Evolutionary conservation across 1,140 invertebrate genomes (phyloP).

Genomic region (Lasioglossum baleicum): DNA sequence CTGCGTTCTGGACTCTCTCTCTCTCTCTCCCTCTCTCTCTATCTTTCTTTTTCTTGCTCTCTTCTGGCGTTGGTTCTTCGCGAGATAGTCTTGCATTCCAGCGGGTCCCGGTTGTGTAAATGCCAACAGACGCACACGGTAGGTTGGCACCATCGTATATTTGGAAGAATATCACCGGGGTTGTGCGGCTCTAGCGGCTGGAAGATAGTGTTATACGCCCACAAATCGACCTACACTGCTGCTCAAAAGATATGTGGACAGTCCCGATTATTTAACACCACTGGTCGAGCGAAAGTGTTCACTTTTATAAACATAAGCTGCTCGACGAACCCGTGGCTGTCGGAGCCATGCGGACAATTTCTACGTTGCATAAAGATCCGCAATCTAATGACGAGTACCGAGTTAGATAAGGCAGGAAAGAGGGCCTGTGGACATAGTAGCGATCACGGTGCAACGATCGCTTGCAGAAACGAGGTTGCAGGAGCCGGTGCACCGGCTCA

Average conservation of each 20-base stretch:
- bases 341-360: too few relatives aligned
- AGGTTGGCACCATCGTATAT: constrained; percentile 55
- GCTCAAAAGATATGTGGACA: too few relatives aligned
- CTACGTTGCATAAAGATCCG: too few relatives aligned
- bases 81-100: constrained; percentile 53
- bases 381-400: too few relatives aligned
- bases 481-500: background rate
- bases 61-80: constrained; percentile 2
- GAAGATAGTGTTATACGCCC: constrained; percentile 29
- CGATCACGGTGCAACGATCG: background rate
- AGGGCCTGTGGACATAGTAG: too few relatives aligned
- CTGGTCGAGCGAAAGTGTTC: too few relatives aligned
- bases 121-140: constrained; percentile 10
- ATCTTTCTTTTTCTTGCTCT: too few relatives aligned
- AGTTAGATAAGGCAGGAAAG: too few relatives aligned
- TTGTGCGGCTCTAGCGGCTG: constrained; percentile 39
- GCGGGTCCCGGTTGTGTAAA: constrained; percentile 15
- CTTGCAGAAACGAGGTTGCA: background rate
- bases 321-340: too few relatives aligned
- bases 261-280: too few relatives aligned
- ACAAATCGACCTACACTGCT: constrained; percentile 30
- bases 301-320: too few relatives aligned
- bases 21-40: too few relatives aligned
- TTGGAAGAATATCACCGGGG: constrained; percentile 53
- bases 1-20: constrained; percentile 58